Percentiles rank a stretch among this genome's conserved stretches.
Conservation (phyloP, 2,113 vertebrate genomes). For the Psammodynastes pulverulentus region DNA sequence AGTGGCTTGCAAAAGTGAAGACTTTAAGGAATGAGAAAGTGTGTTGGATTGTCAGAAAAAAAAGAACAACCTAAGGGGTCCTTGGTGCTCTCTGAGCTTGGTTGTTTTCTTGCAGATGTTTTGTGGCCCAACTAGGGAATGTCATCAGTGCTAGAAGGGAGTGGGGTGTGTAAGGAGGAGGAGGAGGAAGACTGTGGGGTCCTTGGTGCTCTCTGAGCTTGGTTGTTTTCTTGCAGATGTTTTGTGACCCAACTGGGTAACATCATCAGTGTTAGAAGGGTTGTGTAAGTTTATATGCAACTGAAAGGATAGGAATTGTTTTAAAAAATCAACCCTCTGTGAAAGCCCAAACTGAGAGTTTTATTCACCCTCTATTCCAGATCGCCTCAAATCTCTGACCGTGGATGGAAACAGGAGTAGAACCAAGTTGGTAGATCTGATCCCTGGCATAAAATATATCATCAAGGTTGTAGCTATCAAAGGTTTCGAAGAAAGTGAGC, state of each 20-base stretch:
- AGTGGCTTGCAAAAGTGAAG: neutral
- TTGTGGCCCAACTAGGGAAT: neutral
- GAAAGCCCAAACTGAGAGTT: neutral
- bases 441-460: slow-evolving; percentile 83
- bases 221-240: too few relatives aligned
- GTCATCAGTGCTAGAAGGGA: too few relatives aligned
- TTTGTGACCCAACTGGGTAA: too few relatives aligned
- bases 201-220: too few relatives aligned
- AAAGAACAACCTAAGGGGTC: neutral
- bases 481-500: slow-evolving; percentile 88
- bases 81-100: neutral
- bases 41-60: neutral
- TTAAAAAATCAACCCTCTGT: too few relatives aligned
- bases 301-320: neutral
- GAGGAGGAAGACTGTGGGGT: too few relatives aligned
- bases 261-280: too few relatives aligned
- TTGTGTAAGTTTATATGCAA: too few relatives aligned
- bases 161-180: too few relatives aligned
- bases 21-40: neutral
- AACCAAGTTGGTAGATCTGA: slow-evolving; percentile 77
- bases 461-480: slow-evolving; percentile 84
- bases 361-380: slow-evolving; percentile 58
- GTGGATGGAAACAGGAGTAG: slow-evolving; percentile 79
- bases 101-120: neutral
- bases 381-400: slow-evolving; percentile 72